Percentiles rank a stretch among this genome's conserved stretches.
phyloP scores from a whole-genome alignment of 2,797 vertebrate species.

The Morus bassanus region DNA sequence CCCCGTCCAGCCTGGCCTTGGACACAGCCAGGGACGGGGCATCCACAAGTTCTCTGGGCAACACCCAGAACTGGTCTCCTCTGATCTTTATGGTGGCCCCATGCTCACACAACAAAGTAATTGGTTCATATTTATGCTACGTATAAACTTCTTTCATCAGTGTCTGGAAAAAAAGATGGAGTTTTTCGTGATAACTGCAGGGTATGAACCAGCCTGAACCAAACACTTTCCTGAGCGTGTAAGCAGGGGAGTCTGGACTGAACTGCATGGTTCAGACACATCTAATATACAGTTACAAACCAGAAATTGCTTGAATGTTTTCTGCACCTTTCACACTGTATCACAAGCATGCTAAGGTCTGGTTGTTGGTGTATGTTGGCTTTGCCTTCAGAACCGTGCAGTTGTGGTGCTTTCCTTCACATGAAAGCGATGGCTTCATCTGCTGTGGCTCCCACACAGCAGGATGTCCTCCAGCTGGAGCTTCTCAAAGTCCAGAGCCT shows the following conservation, averaged over 20 bases:
- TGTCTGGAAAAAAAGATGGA: background rate
- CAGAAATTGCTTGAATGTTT: background rate
- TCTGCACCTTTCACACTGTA: background rate
- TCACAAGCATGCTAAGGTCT: background rate
- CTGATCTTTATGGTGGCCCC: background rate
- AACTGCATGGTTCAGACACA: background rate
- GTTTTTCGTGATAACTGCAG: background rate
- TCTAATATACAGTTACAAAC: background rate
- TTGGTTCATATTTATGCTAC: background rate
- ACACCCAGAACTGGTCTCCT: no score
- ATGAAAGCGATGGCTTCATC: background rate
- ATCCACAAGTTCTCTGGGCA: background rate
- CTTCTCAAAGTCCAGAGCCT: background rate
- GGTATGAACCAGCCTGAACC: background rate
- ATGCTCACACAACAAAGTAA: background rate
- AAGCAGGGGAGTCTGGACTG: background rate
- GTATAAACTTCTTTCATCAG: background rate
- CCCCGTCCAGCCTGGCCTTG: background rate
- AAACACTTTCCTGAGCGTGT: rapidly evolving
- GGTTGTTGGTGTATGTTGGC: rapidly evolving
- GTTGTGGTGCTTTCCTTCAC: background rate
- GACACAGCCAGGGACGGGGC: no score
- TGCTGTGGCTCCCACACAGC: background rate
- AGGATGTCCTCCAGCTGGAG: background rate
- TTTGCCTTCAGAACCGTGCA: background rate